phyloP scores from a whole-genome alignment of 2,113 vertebrate species.

The Argyrosomus japonicus region DNA sequence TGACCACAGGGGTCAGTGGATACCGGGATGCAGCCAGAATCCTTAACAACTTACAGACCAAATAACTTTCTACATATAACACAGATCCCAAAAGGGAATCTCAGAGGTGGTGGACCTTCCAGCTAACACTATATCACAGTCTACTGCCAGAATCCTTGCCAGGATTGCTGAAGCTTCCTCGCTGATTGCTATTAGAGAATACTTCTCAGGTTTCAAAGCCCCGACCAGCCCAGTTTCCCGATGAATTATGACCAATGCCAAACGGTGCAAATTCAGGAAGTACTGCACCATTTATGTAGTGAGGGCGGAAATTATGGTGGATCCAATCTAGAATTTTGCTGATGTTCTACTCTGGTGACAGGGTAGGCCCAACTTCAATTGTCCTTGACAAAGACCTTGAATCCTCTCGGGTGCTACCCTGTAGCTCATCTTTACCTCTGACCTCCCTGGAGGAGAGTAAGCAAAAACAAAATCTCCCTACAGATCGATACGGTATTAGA shows the following conservation, averaged over 20 bases:
- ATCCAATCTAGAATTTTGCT: not conserved
- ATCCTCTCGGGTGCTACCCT: not conserved
- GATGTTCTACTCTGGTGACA: not conserved
- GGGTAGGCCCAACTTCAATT: not conserved
- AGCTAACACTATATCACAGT: not conserved
- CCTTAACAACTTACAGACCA: not conserved
- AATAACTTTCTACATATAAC: conserved; percentile 6
- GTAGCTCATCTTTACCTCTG: conserved; percentile 22
- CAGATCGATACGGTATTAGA: conserved; percentile 2
- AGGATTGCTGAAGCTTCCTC: conserved; percentile 11
- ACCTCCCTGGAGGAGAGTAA: not conserved
- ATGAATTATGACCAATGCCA: not conserved
- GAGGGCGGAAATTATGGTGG: not conserved
- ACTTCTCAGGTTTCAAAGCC: not conserved
- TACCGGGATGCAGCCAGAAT: not conserved
- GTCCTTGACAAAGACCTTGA: conserved; percentile 10
- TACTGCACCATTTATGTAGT: not conserved
- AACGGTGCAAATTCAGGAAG: not conserved
- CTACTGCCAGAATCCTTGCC: not conserved
- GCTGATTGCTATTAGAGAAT: conserved; percentile 3
- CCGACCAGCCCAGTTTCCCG: not conserved
- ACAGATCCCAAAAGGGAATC: conserved; percentile 2
- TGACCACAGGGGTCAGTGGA: conserved; percentile 20
- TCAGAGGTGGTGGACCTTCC: not conserved
- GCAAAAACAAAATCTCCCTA: conserved; percentile 10